Base-by-base conservation (phyloP, 2,888 invertebrate genomes). In the Pheosia gnoma region DNA sequence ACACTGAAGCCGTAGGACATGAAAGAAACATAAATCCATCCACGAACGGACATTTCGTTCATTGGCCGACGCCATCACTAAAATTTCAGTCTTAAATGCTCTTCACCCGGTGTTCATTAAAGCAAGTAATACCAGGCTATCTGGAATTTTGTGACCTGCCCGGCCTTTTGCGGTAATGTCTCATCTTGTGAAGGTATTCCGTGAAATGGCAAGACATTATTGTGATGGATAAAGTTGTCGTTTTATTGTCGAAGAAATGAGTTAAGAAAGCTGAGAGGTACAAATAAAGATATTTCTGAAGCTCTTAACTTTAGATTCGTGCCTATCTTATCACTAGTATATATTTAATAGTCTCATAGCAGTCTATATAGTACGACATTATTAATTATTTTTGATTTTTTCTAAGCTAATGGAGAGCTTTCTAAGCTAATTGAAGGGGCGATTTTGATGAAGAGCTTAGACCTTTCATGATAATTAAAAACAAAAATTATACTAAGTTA, bases 1-100 rank as follows among this genome's bases (percentile, higher is more conserved):
- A 47, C 5, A 5, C 41, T 8, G 47, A 11, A 9, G 47, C 37
- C 45, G 13, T 39, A 63, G 64, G 64, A 74, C 63, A 71, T 67
- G 64, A 71, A 71, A 71, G 43, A 57, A 37, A 57, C 68, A 71
- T 74, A 67, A 74, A 71, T 61, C 62, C 55, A 49, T 71, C 41
- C 62, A 67, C 59, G 64, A 67, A 25, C 47, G 10, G 47, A 10
- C 62, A 59, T 67, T 70, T 45, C 52, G n/a, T 60, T 71, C 59
- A 39, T 59, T 56, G 63, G 49, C 47, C 47, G 13, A 58, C 47
- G 59, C 56, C 58, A 67, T 62, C 60, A 61, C 63, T 61, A 57
- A 62, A 66, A 51, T 63, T 58, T 54, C 56, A 55, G 13, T 39
- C 61, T 63, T 66, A 55, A 61, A 59, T 57, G 45, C 53, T 25